A percentile compares a stretch with the other conserved stretches of the same genome.
Evolutionary conservation across 2,888 invertebrate species (phyloP).

Genomic region (Scaptomyza cyrtandrae): DNA sequence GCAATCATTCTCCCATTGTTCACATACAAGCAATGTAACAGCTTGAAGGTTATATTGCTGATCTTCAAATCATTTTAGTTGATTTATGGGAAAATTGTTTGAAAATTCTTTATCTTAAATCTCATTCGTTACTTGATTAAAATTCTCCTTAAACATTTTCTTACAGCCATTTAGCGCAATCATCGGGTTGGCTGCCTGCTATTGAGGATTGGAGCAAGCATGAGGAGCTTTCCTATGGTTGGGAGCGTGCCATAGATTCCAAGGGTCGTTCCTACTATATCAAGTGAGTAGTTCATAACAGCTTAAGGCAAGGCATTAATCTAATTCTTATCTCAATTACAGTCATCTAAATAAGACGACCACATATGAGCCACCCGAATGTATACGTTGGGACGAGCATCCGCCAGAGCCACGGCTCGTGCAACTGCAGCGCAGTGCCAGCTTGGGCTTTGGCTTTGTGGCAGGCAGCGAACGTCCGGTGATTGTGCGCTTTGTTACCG

Average conservation of each 20-base stretch:
- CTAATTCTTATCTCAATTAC: background rate
- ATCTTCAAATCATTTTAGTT: too few species aligned
- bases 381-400: slow-evolving; percentile 87
- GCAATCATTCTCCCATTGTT: slow-evolving; percentile 6
- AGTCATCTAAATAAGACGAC: slow-evolving; percentile 95
- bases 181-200: slow-evolving; percentile 95
- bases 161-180: slow-evolving; percentile 92
- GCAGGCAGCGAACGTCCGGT: slow-evolving; percentile 97
- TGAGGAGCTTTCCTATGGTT: slow-evolving; percentile 93
- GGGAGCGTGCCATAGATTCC: slow-evolving; percentile 94
- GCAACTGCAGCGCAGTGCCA: slow-evolving; percentile 89
- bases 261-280: slow-evolving; percentile 92
- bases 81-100: too few species aligned
- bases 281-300: slow-evolving; percentile 86
- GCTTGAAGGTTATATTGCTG: background rate
- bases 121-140: background rate
- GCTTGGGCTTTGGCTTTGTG: slow-evolving; percentile 97
- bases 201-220: slow-evolving; percentile 91
- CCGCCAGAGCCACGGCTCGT: slow-evolving; percentile 92
- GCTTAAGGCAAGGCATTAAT: background rate
- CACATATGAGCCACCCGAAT: slow-evolving; percentile 93
- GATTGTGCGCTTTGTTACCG: slow-evolving; percentile 94
- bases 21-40: background rate
- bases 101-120: too few species aligned
- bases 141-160: background rate